These are phyloP conservation scores for Euclidia mi DNA, from an alignment of 2,888 invertebrate genomes.

Conservation along the genomic window DNA sequence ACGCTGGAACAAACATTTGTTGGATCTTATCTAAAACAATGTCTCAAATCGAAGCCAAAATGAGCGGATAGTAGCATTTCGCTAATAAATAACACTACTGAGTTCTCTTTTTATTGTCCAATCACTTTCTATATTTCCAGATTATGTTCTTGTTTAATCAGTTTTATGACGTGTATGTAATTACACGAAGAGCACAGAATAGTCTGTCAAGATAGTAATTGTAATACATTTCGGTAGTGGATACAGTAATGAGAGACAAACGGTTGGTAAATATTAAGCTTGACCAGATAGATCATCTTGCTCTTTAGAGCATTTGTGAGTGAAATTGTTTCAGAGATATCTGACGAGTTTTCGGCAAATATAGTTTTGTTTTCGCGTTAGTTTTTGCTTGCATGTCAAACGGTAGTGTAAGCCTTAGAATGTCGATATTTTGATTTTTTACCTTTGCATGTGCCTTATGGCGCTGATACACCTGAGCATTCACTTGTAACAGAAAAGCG, in stretches of 20 bases:
- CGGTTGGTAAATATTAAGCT: background rate
- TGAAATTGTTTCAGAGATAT: no score
- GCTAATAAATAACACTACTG: constrained; percentile 65
- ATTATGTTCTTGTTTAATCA: constrained; percentile 41
- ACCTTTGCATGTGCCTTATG: no score
- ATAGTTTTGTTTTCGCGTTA: no score
- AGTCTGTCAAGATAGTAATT: background rate
- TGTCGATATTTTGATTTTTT: no score
- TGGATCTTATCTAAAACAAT: constrained; percentile 73
- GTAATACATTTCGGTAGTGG: background rate
- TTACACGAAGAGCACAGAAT: background rate
- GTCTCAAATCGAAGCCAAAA: constrained; percentile 67
- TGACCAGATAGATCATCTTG: background rate
- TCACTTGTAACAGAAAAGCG: no score
- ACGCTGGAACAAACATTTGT: constrained; percentile 65
- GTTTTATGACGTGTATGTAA: constrained; percentile 30
- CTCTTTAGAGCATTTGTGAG: background rate
- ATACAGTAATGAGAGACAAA: background rate
- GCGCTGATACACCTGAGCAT: no score
- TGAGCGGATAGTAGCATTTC: constrained; percentile 62
- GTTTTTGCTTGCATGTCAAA: no score
- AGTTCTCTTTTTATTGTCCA: constrained; percentile 58
- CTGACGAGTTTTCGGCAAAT: no score
- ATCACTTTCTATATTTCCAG: constrained; percentile 55
- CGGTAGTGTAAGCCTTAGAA: no score